Evolutionary conservation across 2,888 invertebrate genomes (phyloP).

Genomic region (Liodrosophila aerea): DNA sequence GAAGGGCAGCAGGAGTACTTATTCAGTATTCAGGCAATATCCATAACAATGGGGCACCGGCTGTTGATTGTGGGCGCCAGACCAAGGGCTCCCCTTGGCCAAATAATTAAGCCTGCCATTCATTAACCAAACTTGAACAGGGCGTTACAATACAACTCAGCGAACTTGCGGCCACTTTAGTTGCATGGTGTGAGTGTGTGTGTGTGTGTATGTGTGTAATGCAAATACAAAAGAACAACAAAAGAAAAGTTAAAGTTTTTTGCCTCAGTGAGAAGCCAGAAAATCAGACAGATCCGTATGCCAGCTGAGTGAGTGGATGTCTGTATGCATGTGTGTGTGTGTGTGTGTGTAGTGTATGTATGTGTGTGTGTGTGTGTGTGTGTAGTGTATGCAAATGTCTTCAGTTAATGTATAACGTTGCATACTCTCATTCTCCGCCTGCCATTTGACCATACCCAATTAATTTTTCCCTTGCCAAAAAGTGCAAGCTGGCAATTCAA

Average conservation of each 20-base stretch:
- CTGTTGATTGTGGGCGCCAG: slow-evolving; percentile 42
- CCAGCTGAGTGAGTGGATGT: not conserved
- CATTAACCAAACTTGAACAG: slow-evolving; percentile 61
- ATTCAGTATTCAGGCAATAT: slow-evolving; percentile 31
- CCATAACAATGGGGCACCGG: slow-evolving; percentile 50
- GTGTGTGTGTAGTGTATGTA: not conserved
- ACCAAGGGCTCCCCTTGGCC: slow-evolving; percentile 41
- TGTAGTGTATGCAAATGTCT: slow-evolving; percentile 28
- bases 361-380: not conserved
- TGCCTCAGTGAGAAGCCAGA: slow-evolving; percentile 23
- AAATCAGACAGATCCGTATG: slow-evolving; percentile 24
- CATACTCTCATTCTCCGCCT: slow-evolving; percentile 11
- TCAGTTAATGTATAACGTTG: slow-evolving; percentile 21
- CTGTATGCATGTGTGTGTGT: not conserved
- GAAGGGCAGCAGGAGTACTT: too few species aligned
- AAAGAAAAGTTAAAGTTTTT: not conserved
- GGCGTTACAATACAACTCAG: slow-evolving; percentile 37
- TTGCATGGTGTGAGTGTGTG: slow-evolving; percentile 28
- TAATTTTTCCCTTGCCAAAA: slow-evolving; percentile 35
- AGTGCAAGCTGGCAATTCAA: slow-evolving; percentile 44
- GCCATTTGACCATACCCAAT: slow-evolving; percentile 20
- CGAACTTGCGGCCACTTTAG: slow-evolving; percentile 55
- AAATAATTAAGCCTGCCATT: slow-evolving; percentile 67
- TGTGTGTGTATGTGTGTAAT: slow-evolving; percentile 4
- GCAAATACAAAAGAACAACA: too few species aligned